Evolutionary conservation across 2,797 vertebrate genomes (phyloP), one percentile per base, ranked within the genome.

Genomic region (Babyrousa celebensis): DNA sequence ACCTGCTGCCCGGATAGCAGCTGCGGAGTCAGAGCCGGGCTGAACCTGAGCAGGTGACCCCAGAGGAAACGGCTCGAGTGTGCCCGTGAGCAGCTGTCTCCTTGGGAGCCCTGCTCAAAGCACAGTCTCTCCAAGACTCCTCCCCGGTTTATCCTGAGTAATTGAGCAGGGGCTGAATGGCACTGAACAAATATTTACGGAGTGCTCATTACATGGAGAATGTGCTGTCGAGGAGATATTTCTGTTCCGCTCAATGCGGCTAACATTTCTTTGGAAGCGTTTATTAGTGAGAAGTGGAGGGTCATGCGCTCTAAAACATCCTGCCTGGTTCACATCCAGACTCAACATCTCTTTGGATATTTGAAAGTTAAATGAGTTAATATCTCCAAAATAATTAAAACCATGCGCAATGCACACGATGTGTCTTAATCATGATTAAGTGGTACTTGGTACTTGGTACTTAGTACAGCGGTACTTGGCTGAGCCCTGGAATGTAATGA

Each of bases 71-170:
- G 14, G 48, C 58, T 78, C 48, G 20, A 36, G 25, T 10, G 32
- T 92, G 52, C 80, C 85, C 78, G 6, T 10, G 43, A 89, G 82
- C 95, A 95, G 95, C 94, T 94, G 95, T 95, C 60, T 79, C 91
- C 54, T 18, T 60, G 3, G 6, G 20, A 95, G 68, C 43, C 77
- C 52, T 17, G 48, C 56, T 85, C 84, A 82, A 85, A 93, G 32
- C 63, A 21, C 25, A 52, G 48, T 25, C 71, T 92, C 93, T 89
- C 85, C 77, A 80, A 89, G 85, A 96, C 36, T 0, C 88, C 21
- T 63, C 74, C 52, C 56, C 21, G 70, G 36, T 93, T 94, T 68
- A 52, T 43, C 80, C 78, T 56, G 78, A 95, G 82, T 71, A 71
- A 90, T 6, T 65, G 87, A 97, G 88, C 74, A 79, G 78, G 27